Conservation (phyloP, 2,113 vertebrate genomes). For the Thamnophis sirtalis region DNA sequence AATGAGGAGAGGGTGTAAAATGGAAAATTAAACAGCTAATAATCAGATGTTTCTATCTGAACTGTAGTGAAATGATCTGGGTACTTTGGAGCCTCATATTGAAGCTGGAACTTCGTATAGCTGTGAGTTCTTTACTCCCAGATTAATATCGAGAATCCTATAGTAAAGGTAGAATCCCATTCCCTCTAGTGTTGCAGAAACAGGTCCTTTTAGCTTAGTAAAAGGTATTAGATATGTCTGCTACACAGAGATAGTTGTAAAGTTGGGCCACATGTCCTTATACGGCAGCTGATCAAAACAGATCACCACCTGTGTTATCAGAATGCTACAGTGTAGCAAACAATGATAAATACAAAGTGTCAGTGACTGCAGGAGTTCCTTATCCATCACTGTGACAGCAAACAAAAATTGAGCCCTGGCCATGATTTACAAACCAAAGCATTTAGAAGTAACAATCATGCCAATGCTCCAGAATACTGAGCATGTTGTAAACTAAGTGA, state of each 20-base stretch:
- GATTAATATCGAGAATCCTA: not conserved
- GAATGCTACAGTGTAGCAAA: not conserved
- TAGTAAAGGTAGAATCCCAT: not conserved
- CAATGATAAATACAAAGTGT: not conserved
- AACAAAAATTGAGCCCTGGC: not conserved
- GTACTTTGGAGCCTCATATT: not conserved
- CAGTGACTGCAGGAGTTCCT: not conserved
- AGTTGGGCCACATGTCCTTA: not conserved
- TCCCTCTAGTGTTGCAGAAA: not conserved
- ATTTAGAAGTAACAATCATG: not conserved
- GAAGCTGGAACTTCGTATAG: not conserved
- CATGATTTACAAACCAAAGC: not conserved
- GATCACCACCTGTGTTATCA: not conserved
- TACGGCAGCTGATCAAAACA: not conserved
- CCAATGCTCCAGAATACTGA: not conserved
- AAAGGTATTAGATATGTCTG: not conserved
- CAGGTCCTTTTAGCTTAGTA: not conserved
- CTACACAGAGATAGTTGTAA: not conserved
- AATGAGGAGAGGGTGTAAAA: not conserved
- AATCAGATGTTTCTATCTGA: not conserved
- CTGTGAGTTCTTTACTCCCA: not conserved
- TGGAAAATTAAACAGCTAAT: not conserved
- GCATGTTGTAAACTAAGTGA: not conserved
- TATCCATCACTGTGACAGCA: conserved; percentile 17
- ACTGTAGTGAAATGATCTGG: not conserved